These are phyloP conservation scores for Kradibia gibbosae DNA, from an alignment of 1,140 invertebrate genomes.

Conservation along the genomic window DNA sequence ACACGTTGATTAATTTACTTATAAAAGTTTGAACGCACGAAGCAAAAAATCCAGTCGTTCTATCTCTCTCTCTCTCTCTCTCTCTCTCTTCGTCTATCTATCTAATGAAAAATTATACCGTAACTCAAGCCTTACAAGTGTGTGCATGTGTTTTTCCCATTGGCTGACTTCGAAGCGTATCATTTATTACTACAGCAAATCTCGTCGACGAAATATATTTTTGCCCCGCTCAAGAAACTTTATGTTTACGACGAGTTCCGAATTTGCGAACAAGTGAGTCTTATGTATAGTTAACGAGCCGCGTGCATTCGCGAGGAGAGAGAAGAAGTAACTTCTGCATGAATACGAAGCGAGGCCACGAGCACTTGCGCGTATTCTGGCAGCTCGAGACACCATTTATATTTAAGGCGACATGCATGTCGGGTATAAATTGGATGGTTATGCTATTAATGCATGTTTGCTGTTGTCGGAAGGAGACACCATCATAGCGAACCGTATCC, in stretches of 20 bases:
- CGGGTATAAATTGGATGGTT: conserved; percentile 67
- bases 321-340: conserved; percentile 64
- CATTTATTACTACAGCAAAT: conserved; percentile 34
- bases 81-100: too few relatives aligned
- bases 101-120: not conserved
- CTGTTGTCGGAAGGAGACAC: not conserved
- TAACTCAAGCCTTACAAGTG: not conserved
- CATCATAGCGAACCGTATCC: conserved; percentile 45
- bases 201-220: conserved; percentile 1
- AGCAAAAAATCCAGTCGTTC: conserved; percentile 28
- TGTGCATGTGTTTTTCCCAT: conserved; percentile 7
- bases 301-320: conserved; percentile 51
- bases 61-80: conserved; percentile 24
- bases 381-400: conserved; percentile 65
- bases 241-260: conserved; percentile 50
- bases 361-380: conserved; percentile 56
- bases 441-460: conserved; percentile 63
- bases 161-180: not conserved
- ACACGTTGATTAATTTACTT: conserved; percentile 63
- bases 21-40: conserved; percentile 57
- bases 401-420: conserved; percentile 65
- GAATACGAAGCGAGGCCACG: conserved; percentile 59
- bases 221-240: conserved; percentile 5
- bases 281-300: conserved; percentile 69
- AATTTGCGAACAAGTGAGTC: conserved; percentile 59